Base-by-base conservation (phyloP, 2,113 vertebrate genomes). In the Anser brachyrhynchus region DNA sequence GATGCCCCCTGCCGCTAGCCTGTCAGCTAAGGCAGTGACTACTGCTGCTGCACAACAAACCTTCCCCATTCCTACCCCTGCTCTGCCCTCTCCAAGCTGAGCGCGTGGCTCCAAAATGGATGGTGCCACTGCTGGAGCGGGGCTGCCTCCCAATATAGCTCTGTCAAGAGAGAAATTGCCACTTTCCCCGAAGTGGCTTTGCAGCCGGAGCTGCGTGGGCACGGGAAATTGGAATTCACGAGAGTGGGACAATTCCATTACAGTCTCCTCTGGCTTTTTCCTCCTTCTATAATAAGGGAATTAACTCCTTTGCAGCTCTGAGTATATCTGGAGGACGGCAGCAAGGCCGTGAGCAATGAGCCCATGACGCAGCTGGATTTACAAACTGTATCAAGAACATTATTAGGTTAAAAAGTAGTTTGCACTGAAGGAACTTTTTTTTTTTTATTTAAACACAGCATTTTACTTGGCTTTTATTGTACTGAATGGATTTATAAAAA, bases 311-410 rank as follows among this genome's bases (percentile, higher is more conserved):
- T 87, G 59, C 58, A 84, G 91, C 58, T 87, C 76, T 76, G 74
- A 81, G 87, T 87, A 3, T 69, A 92, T 91, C 71, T 89, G 44
- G 54, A 96, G 90, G 92, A 82, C 70, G 91, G 84, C 1, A 0
- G 80, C 66, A 84, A 93, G 76, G 62, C 80, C 73, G 84, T 59
- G 74, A 97, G 80, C 90, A 91, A 44, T 5, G 59, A 87, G 70
- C 70, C 87, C 1, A 5, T 93, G 96, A 96, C 10, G 93, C 97
- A 97, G 97, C 97, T 97, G 95, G 97, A 97, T 97, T 97, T 97
- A 97, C 96, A 96, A 94, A 96, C 90, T 84, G 77, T 96, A 95
- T 87, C 54, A 92, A 95, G 57, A 95, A 73, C 80, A 95, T 93
- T 87, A 95, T 96, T 92, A 94, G 73, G 74, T 97, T 95, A 95